These are phyloP conservation scores for Stichopus chloronotus DNA, from an alignment of 35 echinoderm and acorn worm species.

Conservation along the genomic window DNA sequence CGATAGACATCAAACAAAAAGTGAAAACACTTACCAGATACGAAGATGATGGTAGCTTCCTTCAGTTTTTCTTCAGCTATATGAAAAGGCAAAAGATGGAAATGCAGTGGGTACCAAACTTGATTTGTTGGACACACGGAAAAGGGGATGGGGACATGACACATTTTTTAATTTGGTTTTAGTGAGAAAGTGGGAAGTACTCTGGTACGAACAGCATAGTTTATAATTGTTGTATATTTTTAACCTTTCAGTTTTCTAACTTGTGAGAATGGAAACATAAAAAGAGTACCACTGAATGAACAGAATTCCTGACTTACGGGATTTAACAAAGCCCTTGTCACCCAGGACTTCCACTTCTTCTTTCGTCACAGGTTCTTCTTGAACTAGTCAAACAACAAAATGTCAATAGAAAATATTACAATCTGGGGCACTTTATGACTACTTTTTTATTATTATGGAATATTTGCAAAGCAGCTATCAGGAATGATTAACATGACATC, in stretches of 20 bases:
- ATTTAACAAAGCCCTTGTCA: not conserved
- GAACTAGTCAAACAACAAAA: not conserved
- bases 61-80: constrained; percentile 59
- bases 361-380: not conserved
- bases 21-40: constrained; percentile 66
- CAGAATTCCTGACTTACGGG: not conserved
- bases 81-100: not conserved
- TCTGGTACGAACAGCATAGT: too few species aligned
- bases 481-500: too few species aligned
- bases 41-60: constrained; percentile 84
- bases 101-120: not conserved
- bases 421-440: not conserved
- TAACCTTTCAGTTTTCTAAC: too few species aligned
- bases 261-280: too few species aligned
- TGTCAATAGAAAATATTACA: not conserved
- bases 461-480: too few species aligned
- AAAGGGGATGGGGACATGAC: too few species aligned
- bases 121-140: too few species aligned
- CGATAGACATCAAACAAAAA: not conserved
- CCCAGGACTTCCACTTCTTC: not conserved
- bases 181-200: too few species aligned
- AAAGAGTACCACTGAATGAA: too few species aligned
- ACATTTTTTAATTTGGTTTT: too few species aligned
- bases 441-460: not conserved
- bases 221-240: too few species aligned